A percentile compares a stretch with the other conserved stretches of the same genome.
phyloP scores from a whole-genome alignment of 2,888 invertebrate species.

The Rhorus exstirpatorius region DNA sequence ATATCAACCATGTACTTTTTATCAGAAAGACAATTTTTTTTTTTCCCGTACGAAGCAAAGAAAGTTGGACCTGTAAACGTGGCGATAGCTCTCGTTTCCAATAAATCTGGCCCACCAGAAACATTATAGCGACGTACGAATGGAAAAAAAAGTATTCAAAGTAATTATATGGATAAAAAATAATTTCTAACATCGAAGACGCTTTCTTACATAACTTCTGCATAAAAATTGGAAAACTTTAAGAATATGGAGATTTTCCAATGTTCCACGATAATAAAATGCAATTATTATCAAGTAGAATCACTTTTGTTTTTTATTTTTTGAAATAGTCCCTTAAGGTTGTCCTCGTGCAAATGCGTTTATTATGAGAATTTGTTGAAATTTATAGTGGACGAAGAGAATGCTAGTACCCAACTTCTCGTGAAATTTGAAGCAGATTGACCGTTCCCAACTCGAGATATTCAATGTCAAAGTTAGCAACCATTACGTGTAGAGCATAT shows the following conservation, averaged over 20 bases:
- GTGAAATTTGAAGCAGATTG: too few species aligned
- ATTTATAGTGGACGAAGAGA: too few species aligned
- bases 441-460: too few species aligned
- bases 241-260: not conserved
- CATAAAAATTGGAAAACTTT: not conserved
- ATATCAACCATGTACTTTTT: constrained; percentile 28
- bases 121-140: not conserved
- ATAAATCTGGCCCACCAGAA: not conserved
- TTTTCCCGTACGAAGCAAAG: not conserved
- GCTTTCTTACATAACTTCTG: not conserved
- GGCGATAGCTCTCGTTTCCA: not conserved
- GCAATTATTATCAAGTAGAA: not conserved
- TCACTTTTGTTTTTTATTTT: not conserved
- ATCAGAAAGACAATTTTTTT: constrained; percentile 36
- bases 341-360: too few species aligned
- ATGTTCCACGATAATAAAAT: constrained; percentile 2
- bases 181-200: too few species aligned
- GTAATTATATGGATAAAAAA: too few species aligned
- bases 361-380: too few species aligned
- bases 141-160: not conserved
- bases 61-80: constrained; percentile 8
- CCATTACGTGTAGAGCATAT: too few species aligned
- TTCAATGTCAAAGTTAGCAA: too few species aligned
- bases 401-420: too few species aligned
- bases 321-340: too few species aligned